Conservation (phyloP, 2,797 vertebrate genomes). For the Antrozous pallidus region DNA sequence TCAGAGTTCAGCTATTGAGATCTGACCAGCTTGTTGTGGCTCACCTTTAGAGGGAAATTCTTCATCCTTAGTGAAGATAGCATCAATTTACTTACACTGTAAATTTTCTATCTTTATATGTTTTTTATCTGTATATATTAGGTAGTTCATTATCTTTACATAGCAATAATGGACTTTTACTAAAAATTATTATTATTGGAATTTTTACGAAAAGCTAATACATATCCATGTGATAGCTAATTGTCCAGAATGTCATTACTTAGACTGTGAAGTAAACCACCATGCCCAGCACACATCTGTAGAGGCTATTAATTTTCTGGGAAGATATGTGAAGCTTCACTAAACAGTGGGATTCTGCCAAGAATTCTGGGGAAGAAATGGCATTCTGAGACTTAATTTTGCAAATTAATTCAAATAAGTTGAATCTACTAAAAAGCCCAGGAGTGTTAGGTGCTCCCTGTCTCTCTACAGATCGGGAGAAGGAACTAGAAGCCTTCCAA, state of each 20-base stretch:
- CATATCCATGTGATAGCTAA: background rate
- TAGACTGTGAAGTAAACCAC: background rate
- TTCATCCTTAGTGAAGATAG: background rate
- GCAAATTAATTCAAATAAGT: conserved; percentile 15
- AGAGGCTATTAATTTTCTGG: background rate
- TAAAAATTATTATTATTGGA: background rate
- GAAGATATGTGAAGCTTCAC: background rate
- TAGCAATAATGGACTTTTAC: background rate
- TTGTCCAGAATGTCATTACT: background rate
- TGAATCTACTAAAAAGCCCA: background rate
- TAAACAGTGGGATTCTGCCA: background rate
- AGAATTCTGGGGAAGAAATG: background rate
- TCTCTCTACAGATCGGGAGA: conserved; percentile 63
- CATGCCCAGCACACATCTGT: background rate
- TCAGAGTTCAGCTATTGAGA: background rate
- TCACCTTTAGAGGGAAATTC: background rate
- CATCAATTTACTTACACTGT: background rate
- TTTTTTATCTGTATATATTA: background rate
- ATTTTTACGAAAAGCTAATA: conserved; percentile 4
- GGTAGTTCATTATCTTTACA: background rate
- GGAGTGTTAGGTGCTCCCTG: background rate
- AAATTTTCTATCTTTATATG: background rate
- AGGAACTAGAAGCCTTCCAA: conserved; percentile 71
- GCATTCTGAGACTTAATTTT: background rate
- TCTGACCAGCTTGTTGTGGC: background rate